phyloP scores from a whole-genome alignment of 2,797 vertebrate genomes.

The Clarias laeviceps region DNA sequence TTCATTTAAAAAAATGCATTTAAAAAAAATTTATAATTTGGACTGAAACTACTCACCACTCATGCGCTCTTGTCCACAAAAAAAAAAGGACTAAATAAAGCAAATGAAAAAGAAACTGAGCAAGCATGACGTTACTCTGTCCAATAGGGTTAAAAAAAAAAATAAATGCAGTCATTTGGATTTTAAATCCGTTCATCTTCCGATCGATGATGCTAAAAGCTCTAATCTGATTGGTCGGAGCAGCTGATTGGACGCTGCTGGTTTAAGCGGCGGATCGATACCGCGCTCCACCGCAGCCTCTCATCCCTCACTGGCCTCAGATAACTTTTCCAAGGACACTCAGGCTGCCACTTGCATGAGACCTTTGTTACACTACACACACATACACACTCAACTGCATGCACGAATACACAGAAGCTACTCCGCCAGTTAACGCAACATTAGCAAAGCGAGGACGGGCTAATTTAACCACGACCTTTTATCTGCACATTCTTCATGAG shows the following conservation, averaged over 20 bases:
- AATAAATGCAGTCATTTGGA: conserved; percentile 66
- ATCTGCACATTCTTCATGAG: conserved; percentile 32
- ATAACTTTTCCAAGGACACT: conserved; percentile 69
- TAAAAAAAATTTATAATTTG: too few species aligned
- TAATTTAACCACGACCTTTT: conserved; percentile 56
- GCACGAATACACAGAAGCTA: conserved; percentile 26
- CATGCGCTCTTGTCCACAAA: neutral
- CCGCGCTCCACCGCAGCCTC: conserved; percentile 69
- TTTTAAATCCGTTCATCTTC: conserved; percentile 67
- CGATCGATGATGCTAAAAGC: conserved; percentile 80
- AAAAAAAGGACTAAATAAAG: neutral
- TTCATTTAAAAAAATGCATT: too few species aligned
- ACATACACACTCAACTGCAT: conserved; percentile 25
- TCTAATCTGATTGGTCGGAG: conserved; percentile 84
- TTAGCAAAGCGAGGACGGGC: conserved; percentile 52
- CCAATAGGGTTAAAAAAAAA: neutral
- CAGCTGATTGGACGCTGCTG: conserved; percentile 85
- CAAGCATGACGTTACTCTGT: neutral
- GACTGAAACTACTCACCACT: neutral
- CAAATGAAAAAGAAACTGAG: neutral
- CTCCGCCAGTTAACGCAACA: conserved; percentile 38
- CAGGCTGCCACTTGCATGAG: conserved; percentile 53
- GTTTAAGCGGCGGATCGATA: conserved; percentile 80
- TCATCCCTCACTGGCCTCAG: conserved; percentile 58
- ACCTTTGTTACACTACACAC: conserved; percentile 35